These are phyloP conservation scores for Sebastes matsubarae DNA, from an alignment of 2,797 vertebrate genomes.

Conservation along the genomic window DNA sequence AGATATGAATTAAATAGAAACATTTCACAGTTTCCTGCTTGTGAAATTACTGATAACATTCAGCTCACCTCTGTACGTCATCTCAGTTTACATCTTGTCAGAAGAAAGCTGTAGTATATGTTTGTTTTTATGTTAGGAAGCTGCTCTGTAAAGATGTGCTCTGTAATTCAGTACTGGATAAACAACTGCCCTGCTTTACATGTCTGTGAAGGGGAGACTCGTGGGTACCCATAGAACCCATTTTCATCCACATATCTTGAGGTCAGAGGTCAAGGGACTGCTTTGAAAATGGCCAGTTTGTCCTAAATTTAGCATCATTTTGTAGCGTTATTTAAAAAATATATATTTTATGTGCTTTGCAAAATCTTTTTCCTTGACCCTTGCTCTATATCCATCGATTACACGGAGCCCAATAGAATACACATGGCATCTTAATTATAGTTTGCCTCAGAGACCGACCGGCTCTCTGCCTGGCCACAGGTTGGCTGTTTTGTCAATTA, in stretches of 20 bases:
- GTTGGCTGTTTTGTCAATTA: constrained; percentile 21
- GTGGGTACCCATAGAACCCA: too few species aligned
- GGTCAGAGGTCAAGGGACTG: too few species aligned
- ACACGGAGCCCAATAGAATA: too few species aligned
- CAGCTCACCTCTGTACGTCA: not conserved
- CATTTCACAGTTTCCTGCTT: constrained; percentile 20
- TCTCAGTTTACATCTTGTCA: constrained; percentile 15
- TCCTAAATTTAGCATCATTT: too few species aligned
- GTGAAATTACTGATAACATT: constrained; percentile 8
- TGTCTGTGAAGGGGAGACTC: too few species aligned
- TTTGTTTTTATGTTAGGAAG: not conserved
- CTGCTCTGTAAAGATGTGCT: not conserved
- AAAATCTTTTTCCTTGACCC: too few species aligned
- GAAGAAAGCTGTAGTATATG: not conserved
- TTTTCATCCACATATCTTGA: too few species aligned
- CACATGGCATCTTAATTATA: not conserved
- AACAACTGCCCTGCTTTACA: not conserved
- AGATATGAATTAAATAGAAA: constrained; percentile 28
- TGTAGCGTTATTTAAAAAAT: too few species aligned
- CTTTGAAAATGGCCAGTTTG: too few species aligned
- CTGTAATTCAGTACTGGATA: not conserved
- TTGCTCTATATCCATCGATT: too few species aligned
- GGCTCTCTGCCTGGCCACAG: not conserved
- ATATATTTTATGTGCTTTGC: too few species aligned
- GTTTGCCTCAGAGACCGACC: not conserved